phyloP scores from a whole-genome alignment of 2,797 vertebrate genomes.

The Eutrigla gurnardus region DNA sequence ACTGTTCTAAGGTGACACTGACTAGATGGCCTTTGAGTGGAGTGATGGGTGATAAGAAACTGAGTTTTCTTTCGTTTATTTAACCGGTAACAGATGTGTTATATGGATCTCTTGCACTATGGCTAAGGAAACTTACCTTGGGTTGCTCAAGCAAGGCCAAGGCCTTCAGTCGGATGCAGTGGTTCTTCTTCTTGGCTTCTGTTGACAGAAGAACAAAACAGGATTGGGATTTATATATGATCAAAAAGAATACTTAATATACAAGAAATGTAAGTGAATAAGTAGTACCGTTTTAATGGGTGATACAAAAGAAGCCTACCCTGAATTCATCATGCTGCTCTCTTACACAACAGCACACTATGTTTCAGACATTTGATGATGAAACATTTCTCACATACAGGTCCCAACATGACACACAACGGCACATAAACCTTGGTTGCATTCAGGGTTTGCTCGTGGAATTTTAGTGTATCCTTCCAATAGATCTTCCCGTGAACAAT shows the following conservation, averaged over 20 bases:
- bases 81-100: constrained; percentile 16
- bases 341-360: constrained; percentile 3
- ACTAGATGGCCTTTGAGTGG: constrained; percentile 18
- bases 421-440: neutral
- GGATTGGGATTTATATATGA: constrained; percentile 7
- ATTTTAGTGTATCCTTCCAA: constrained; percentile 21
- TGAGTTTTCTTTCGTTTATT: neutral
- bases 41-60: constrained; percentile 12
- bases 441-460: neutral
- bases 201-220: constrained; percentile 47
- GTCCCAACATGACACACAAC: constrained; percentile 10
- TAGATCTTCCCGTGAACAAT: constrained; percentile 13
- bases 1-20: constrained; percentile 45
- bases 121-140: constrained; percentile 69
- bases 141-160: constrained; percentile 80
- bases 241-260: neutral
- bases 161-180: constrained; percentile 64
- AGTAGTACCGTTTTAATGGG: neutral
- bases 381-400: constrained; percentile 16
- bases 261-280: neutral
- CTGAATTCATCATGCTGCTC: neutral
- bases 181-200: constrained; percentile 75
- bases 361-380: constrained; percentile 13
- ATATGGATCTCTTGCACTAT: constrained; percentile 13
- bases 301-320: neutral